phyloP scores from a whole-genome alignment of 1,140 invertebrate genomes.

The Hypothenemus hampei region DNA sequence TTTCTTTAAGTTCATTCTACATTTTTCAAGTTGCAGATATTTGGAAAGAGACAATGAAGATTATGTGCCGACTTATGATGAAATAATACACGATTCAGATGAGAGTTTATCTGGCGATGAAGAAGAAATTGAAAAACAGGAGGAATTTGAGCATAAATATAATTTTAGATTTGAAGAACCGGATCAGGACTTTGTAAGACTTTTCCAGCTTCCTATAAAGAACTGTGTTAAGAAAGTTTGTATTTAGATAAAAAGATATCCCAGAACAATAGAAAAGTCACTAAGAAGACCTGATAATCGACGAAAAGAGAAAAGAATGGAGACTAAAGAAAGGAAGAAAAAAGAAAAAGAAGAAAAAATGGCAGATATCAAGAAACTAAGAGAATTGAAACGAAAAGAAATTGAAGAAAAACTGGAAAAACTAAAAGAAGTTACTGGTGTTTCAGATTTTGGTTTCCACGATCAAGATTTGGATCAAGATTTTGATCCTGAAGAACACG shows the following conservation, averaged over 20 bases:
- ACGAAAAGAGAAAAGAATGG: constrained; percentile 70
- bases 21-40: constrained; percentile 33
- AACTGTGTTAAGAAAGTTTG: constrained; percentile 24
- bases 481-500: constrained; percentile 88
- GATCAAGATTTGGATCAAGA: constrained; percentile 75
- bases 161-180: constrained; percentile 97
- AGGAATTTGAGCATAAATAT: constrained; percentile 91
- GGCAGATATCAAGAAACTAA: constrained; percentile 82
- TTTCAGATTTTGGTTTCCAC: constrained; percentile 37
- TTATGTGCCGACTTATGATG: constrained; percentile 62
- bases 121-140: constrained; percentile 70
- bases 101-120: constrained; percentile 79
- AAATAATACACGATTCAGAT: constrained; percentile 61
- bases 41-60: constrained; percentile 56
- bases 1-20: background rate
- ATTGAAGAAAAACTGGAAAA: constrained; percentile 84
- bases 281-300: constrained; percentile 75
- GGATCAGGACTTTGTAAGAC: constrained; percentile 79
- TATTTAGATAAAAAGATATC: constrained; percentile 78
- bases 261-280: constrained; percentile 79
- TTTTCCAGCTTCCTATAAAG: constrained; percentile 7
- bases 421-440: constrained; percentile 80
- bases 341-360: constrained; percentile 76
- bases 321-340: constrained; percentile 71
- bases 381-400: constrained; percentile 84